These are phyloP conservation scores for Corythucha ciliata DNA, from an alignment of 2,888 invertebrate species.

Conservation along the genomic window DNA sequence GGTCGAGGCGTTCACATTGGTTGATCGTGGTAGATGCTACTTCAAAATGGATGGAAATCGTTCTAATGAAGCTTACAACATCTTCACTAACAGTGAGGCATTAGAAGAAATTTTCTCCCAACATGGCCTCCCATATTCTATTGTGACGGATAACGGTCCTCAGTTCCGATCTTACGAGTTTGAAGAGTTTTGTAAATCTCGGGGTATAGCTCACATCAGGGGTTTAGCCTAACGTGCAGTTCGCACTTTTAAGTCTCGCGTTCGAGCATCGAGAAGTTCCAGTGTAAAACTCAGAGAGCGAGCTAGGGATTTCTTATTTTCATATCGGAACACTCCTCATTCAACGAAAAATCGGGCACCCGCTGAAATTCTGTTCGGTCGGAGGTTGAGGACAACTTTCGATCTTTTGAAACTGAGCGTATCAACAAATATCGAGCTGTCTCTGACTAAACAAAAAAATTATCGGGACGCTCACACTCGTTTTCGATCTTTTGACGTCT, in stretches of 20 bases:
- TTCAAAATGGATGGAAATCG: slow-evolving; percentile 28
- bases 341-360: slow-evolving; percentile 31
- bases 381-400: slow-evolving; percentile 29
- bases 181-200: neutral
- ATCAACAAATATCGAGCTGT: neutral
- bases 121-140: slow-evolving; percentile 29
- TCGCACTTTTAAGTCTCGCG: slow-evolving; percentile 32
- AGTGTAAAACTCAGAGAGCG: slow-evolving; percentile 25
- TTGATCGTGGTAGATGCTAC: slow-evolving; percentile 35
- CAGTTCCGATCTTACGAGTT: neutral
- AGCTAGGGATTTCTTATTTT: slow-evolving; percentile 23
- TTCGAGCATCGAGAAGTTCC: slow-evolving; percentile 15
- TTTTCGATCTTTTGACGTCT: neutral
- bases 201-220: slow-evolving; percentile 8
- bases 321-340: slow-evolving; percentile 25
- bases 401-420: slow-evolving; percentile 24
- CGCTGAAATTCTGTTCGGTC: slow-evolving; percentile 30
- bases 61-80: slow-evolving; percentile 20
- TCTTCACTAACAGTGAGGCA: neutral
- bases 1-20: slow-evolving; percentile 30
- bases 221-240: slow-evolving; percentile 35
- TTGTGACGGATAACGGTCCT: slow-evolving; percentile 10
- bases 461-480: neutral
- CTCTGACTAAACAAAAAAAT: neutral
- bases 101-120: slow-evolving; percentile 13